Percentiles rank a stretch among this genome's conserved stretches.
phyloP scores from a whole-genome alignment of 1,140 invertebrate genomes.

The Drosophila fuyamai region DNA sequence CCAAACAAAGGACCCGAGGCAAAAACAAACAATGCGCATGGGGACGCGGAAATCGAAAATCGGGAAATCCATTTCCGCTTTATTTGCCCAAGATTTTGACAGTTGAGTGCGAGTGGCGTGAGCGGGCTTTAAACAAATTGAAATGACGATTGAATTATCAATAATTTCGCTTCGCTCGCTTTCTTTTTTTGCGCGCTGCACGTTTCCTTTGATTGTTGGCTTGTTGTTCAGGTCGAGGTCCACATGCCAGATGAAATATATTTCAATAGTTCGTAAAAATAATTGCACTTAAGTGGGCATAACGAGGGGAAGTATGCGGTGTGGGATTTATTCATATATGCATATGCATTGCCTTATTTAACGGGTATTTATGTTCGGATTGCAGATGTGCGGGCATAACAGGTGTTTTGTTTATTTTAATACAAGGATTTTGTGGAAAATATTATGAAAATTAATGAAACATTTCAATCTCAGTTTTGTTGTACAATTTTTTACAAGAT shows the following conservation, averaged over 20 bases:
- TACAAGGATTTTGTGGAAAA: not conserved
- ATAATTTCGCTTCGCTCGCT: conserved; percentile 42
- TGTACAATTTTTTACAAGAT: not conserved
- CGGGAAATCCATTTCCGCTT: conserved; percentile 49
- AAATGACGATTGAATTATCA: conserved; percentile 71
- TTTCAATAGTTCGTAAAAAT: conserved; percentile 56
- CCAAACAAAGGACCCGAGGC: conserved; percentile 43
- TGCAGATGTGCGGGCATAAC: not conserved
- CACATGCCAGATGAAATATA: conserved; percentile 39
- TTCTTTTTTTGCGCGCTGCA: not conserved
- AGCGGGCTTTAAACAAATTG: conserved; percentile 57
- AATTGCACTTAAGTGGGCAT: conserved; percentile 58
- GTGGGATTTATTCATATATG: conserved; percentile 36
- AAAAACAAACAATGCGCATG: conserved; percentile 24
- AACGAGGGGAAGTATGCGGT: conserved; percentile 22
- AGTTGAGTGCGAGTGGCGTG: conserved; percentile 29
- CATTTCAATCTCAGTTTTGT: not conserved
- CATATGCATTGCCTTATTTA: conserved; percentile 34
- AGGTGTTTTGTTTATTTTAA: not conserved
- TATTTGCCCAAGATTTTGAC: conserved; percentile 58
- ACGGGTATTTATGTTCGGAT: conserved; percentile 35
- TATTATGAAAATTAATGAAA: not conserved
- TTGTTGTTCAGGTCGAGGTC: conserved; percentile 43
- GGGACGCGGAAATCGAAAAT: conserved; percentile 24
- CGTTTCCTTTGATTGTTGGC: conserved; percentile 52